Evolutionary conservation across 2,113 vertebrate species (phyloP).

Genomic region (Engystomops pustulosus): DNA sequence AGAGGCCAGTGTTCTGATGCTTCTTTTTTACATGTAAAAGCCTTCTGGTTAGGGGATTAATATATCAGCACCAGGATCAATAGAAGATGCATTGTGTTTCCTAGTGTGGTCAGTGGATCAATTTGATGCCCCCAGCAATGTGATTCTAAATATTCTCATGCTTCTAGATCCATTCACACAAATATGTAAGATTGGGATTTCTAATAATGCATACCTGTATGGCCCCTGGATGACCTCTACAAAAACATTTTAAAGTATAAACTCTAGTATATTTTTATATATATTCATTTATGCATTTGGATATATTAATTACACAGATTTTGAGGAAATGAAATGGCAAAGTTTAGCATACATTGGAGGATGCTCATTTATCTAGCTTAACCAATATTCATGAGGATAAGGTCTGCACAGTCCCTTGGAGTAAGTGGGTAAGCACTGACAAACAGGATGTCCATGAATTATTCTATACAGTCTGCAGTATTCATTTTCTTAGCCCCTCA

Average conservation of each 20-base stretch:
- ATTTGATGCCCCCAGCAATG: constrained; percentile 46
- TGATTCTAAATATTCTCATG: constrained; percentile 40
- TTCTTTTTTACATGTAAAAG: constrained; percentile 46
- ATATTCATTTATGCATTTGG: background rate
- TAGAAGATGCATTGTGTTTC: constrained; percentile 41
- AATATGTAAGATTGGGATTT: constrained; percentile 19
- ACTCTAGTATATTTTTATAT: background rate
- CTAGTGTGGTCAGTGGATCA: constrained; percentile 51
- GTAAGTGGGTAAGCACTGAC: background rate
- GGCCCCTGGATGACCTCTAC: background rate
- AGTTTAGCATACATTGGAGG: background rate
- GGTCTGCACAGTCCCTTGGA: background rate
- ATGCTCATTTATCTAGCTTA: background rate
- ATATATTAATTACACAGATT: background rate
- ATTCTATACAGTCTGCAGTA: background rate
- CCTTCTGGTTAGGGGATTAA: constrained; percentile 46
- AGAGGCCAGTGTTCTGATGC: constrained; percentile 30
- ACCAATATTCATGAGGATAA: background rate
- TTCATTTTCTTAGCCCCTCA: too few species aligned
- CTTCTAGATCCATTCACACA: constrained; percentile 17
- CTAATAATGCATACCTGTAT: constrained; percentile 5
- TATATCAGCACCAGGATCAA: constrained; percentile 50
- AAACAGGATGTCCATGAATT: background rate
- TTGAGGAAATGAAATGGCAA: background rate
- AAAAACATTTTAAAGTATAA: background rate